A percentile compares a stretch with the other conserved stretches of the same genome.
phyloP scores from a whole-genome alignment of 2,113 vertebrate genomes.

The Electrona antarctica region DNA sequence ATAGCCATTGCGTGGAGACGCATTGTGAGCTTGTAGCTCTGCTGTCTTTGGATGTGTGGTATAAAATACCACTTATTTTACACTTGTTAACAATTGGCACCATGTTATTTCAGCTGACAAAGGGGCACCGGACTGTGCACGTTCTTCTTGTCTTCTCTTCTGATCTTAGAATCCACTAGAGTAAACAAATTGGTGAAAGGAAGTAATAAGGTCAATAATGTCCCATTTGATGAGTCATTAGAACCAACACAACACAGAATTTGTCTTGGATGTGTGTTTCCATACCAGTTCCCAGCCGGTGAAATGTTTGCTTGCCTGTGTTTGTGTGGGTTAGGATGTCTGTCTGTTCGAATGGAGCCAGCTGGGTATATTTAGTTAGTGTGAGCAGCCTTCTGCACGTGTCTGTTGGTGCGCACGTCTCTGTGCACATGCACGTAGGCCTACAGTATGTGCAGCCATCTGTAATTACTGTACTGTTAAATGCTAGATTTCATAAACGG shows the following conservation, averaged over 20 bases:
- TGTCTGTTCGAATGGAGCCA: conserved; percentile 34
- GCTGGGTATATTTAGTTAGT: conserved; percentile 50
- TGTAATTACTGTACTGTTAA: conserved; percentile 72
- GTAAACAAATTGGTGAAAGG: neutral
- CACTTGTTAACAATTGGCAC: conserved; percentile 3
- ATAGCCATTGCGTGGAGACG: no score
- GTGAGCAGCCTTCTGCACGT: neutral
- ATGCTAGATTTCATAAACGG: conserved; percentile 60
- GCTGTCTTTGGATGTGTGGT: no score
- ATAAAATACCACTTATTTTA: no score
- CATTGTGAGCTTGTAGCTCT: no score
- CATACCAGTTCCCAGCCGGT: conserved; percentile 24
- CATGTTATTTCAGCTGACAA: conserved; percentile 1
- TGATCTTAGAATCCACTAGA: no score
- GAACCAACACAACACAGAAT: conserved; percentile 37
- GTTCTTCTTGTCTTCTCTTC: no score
- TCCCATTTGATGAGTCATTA: conserved; percentile 7
- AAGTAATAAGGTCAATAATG: conserved; percentile 13
- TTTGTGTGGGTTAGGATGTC: conserved; percentile 23
- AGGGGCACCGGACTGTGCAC: no score
- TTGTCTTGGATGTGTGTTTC: conserved; percentile 37
- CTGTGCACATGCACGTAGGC: neutral
- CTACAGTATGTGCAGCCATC: conserved; percentile 40
- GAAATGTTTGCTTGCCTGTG: conserved; percentile 52
- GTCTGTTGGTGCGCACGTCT: conserved; percentile 16